These are phyloP conservation scores for Arizona elegans DNA, from an alignment of 2,113 vertebrate species.

Conservation along the genomic window DNA sequence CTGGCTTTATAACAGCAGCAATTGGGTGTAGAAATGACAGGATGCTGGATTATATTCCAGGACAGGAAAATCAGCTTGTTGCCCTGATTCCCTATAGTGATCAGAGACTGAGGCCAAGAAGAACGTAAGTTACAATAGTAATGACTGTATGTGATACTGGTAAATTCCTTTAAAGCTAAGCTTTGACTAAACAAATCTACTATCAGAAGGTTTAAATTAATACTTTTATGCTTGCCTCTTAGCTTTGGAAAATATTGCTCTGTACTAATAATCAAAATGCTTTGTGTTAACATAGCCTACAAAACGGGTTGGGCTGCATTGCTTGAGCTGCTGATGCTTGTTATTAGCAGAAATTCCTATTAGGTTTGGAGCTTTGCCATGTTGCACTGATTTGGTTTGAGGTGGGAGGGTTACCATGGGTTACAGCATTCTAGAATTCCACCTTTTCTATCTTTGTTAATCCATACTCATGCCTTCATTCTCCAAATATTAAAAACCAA, in stretches of 20 bases:
- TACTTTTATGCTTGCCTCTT: background rate
- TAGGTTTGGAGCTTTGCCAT: background rate
- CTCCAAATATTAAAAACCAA: background rate
- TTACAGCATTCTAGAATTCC: background rate
- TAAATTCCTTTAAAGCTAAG: background rate
- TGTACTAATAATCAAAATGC: background rate
- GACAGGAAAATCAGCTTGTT: constrained; percentile 97
- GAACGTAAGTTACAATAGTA: constrained; percentile 83
- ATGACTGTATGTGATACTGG: background rate
- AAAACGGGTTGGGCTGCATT: background rate
- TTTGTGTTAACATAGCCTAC: background rate
- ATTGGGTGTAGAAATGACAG: background rate
- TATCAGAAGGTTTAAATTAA: background rate
- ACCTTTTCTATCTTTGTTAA: background rate
- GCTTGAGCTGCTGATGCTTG: background rate
- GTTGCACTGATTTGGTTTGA: background rate
- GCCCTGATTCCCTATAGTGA: constrained; percentile 98
- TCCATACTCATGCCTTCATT: background rate
- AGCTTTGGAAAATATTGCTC: background rate
- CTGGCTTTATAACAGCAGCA: background rate
- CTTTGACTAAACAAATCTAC: background rate
- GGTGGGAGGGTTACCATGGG: background rate
- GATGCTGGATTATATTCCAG: constrained; percentile 65
- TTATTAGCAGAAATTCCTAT: background rate
- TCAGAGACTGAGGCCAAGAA: constrained; percentile 88